Conservation (phyloP, 1,140 invertebrate genomes). For the Procambarus virginalis region DNA sequence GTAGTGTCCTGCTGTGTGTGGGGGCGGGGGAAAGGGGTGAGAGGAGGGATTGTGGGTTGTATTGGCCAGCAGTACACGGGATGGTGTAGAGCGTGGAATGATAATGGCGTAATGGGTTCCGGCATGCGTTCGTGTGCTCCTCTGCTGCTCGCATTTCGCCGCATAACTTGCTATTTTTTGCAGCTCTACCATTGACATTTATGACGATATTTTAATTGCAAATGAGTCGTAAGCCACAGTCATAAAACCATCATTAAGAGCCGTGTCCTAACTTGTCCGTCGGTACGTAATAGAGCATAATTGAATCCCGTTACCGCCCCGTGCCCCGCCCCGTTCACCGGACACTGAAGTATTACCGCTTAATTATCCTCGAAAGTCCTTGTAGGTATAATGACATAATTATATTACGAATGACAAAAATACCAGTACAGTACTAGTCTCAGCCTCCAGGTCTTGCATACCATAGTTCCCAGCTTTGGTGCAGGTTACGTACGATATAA, state of each 20-base stretch:
- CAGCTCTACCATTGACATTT: not conserved
- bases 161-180: not conserved
- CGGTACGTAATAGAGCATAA: not conserved
- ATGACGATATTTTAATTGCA: constrained; percentile 20
- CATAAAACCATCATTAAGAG: not conserved
- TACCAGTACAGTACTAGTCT: too few relatives aligned
- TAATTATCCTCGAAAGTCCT: too few relatives aligned
- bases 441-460: too few relatives aligned
- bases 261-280: not conserved
- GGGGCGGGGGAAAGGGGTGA: too few relatives aligned
- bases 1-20: too few relatives aligned
- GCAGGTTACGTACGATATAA: too few relatives aligned
- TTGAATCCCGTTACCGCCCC: not conserved
- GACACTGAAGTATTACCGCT: too few relatives aligned
- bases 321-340: not conserved
- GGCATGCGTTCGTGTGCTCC: not conserved
- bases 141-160: not conserved
- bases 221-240: constrained; percentile 2
- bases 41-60: too few relatives aligned
- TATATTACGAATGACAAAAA: too few relatives aligned
- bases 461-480: too few relatives aligned
- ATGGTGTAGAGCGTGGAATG: not conserved
- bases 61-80: too few relatives aligned
- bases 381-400: too few relatives aligned
- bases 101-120: not conserved